phyloP scores from a whole-genome alignment of 2,797 vertebrate species.

The Botia almorhae region DNA sequence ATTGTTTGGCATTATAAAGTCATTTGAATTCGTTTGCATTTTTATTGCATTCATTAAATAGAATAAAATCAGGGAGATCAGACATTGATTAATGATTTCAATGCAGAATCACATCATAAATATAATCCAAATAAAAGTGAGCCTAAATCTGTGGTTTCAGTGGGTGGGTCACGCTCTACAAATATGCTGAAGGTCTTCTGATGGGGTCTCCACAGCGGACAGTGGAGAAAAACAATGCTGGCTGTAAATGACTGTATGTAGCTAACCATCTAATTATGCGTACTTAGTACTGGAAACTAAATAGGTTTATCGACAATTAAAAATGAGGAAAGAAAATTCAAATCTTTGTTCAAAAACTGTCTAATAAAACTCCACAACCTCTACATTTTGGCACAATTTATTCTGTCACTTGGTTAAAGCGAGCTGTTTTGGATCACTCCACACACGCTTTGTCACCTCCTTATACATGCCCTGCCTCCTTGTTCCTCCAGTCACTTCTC shows the following conservation, averaged over 20 bases:
- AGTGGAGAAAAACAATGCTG: background rate
- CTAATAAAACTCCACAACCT: too few relatives aligned
- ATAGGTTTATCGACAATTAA: background rate
- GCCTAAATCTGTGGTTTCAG: background rate
- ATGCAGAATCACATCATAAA: slow-evolving; percentile 23
- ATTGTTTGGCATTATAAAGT: slow-evolving; percentile 46
- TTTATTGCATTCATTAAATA: slow-evolving; percentile 48
- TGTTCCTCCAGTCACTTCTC: too few relatives aligned
- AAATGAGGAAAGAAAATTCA: too few relatives aligned
- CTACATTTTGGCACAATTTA: too few relatives aligned
- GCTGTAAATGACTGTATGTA: background rate
- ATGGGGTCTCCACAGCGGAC: background rate
- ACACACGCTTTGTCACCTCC: too few relatives aligned
- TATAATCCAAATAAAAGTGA: background rate
- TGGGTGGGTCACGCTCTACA: background rate
- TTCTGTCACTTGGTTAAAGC: too few relatives aligned
- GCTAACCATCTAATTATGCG: background rate
- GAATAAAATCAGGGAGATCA: background rate
- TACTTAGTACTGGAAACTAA: background rate
- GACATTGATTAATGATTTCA: slow-evolving; percentile 43
- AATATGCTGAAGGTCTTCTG: background rate
- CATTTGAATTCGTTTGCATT: slow-evolving; percentile 45
- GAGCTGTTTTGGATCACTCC: too few relatives aligned
- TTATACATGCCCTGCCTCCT: too few relatives aligned
- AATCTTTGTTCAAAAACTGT: too few relatives aligned